These are phyloP conservation scores for Chaetura pelagica DNA, from an alignment of 2,113 vertebrate genomes.

Conservation along the genomic window DNA sequence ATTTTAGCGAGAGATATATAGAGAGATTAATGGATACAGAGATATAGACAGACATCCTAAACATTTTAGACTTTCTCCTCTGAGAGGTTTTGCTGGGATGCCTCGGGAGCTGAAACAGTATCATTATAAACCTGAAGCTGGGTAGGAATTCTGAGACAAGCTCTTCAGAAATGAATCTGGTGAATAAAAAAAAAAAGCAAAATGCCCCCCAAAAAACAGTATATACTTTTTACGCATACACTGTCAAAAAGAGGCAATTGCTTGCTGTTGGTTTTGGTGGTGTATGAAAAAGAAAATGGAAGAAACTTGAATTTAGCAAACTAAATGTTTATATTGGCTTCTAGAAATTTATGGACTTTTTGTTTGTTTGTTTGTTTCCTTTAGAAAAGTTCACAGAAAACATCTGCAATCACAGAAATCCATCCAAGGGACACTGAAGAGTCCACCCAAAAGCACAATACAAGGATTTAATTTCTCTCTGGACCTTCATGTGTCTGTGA, in stretches of 20 bases:
- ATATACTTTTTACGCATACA: not conserved
- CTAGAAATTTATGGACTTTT: not conserved
- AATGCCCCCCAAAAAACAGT: not conserved
- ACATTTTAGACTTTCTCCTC: not conserved
- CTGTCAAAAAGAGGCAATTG: not conserved
- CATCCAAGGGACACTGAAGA: not conserved
- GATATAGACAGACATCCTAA: not conserved
- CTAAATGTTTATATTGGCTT: not conserved
- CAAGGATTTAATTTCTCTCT: not conserved
- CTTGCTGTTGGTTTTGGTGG: not conserved
- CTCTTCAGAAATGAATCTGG: not conserved
- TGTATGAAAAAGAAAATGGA: not conserved
- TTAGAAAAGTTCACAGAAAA: not conserved
- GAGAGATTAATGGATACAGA: not conserved
- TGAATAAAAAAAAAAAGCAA: not conserved
- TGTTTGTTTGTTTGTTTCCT: not conserved
- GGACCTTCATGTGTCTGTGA: not conserved
- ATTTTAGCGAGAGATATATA: not conserved
- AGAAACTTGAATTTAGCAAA: not conserved
- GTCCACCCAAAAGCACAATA: not conserved
- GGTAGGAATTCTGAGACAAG: conserved; percentile 19
- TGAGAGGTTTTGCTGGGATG: not conserved
- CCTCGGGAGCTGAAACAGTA: not conserved
- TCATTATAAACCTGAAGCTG: not conserved
- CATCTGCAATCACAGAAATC: not conserved